A percentile compares a stretch with the other conserved stretches of the same genome.
phyloP scores from a whole-genome alignment of 1,140 invertebrate genomes.

The Glossosoma conforme region DNA sequence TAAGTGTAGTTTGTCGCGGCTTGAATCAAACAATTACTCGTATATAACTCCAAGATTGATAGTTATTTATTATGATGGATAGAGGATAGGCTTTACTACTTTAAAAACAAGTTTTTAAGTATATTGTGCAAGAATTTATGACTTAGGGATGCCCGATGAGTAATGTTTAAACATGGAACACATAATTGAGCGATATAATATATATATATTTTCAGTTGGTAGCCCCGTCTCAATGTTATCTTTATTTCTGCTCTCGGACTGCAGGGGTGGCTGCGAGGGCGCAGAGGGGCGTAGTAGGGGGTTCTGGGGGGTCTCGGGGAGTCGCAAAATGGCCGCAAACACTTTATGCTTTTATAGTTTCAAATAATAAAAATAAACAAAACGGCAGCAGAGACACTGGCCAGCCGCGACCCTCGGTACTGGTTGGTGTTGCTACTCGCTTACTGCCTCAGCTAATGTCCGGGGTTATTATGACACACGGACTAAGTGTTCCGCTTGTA shows the following conservation, averaged over 20 bases:
- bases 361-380: slow-evolving; percentile 29
- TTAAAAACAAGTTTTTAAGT: no score
- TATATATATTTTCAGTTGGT: neutral
- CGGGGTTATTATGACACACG: no score
- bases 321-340: slow-evolving; percentile 29
- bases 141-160: no score
- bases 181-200: neutral
- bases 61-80: no score
- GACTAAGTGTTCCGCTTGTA: no score
- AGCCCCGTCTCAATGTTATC: slow-evolving; percentile 10
- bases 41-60: no score
- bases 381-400: slow-evolving; percentile 7
- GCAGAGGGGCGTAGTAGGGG: neutral
- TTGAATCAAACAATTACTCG: no score
- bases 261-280: slow-evolving; percentile 2
- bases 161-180: neutral
- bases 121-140: no score
- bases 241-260: slow-evolving; percentile 20
- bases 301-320: neutral
- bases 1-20: no score
- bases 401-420: slow-evolving; percentile 6
- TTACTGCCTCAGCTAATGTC: no score
- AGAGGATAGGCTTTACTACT: no score
- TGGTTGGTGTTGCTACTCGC: no score
- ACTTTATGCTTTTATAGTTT: slow-evolving; percentile 31